Base-by-base conservation (phyloP, 37 sponge, comb jelly and placozoan species). In the Geodia barretti region DNA sequence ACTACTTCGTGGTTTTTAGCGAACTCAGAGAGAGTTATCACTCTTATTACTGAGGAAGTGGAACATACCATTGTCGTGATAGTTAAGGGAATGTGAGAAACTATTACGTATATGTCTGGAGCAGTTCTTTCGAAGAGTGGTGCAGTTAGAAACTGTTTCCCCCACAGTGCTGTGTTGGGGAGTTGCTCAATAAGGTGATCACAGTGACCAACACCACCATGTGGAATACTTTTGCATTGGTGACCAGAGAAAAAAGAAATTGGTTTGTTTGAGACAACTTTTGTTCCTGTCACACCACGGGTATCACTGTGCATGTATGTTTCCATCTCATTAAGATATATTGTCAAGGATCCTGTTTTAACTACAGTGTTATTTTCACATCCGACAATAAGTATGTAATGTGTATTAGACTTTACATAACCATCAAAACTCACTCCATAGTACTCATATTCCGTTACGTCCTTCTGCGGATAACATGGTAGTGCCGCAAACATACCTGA, bases 131-230 rank as follows among this genome's bases (percentile, higher is more conserved):
- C 70, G 11, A 9, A 1, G 31, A 86, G 65, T 47, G 91, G 78
- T 29, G 73, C 79, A 38, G 42, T 32, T 14, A 91, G 31, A 34
- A 86, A 86, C 24, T n/a, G 17, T 23, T 23, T 75, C 28, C 91
- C 91, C 86, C 86, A 91, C 40, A 83, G 86, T 9, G 70, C 77
- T 62, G 86, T 86, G 30, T 86, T 86, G 26, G 86, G 86, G 20
- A 91, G 26, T 68, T 85, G 86, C 41, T 91, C 87, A 41, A 65
- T 71, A 3, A 86, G 28, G 36, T 74, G 41, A 60, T 91, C 91
- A 91, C 91, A 91, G 11, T 76, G 37, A 31, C 14, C 0, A 1
- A 37, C 63, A 40, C 42, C 11, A n/a, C 39, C 62, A 34, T 38
- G 19, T 37, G 83, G 83, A 2, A 81, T 31, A 32, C 29, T 28